phyloP scores from a whole-genome alignment of 2,888 invertebrate species.

The Hipparchia semele region DNA sequence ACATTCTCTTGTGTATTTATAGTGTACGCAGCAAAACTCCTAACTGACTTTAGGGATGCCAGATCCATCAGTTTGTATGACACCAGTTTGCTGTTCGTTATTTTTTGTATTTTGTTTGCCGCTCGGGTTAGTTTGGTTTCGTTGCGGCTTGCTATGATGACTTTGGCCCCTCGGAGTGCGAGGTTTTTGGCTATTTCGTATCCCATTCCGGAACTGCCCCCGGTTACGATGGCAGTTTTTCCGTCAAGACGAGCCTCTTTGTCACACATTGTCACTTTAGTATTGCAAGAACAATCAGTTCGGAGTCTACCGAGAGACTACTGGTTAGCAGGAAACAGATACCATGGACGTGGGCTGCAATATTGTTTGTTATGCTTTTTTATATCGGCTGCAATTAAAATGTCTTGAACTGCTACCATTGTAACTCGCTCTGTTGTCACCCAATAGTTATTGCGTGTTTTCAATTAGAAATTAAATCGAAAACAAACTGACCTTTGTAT shows the following conservation, averaged over 20 bases:
- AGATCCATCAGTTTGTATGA: constrained; percentile 67
- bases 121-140: constrained; percentile 68
- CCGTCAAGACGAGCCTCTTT: constrained; percentile 57
- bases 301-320: constrained; percentile 39
- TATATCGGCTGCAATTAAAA: constrained; percentile 26
- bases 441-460: constrained; percentile 11
- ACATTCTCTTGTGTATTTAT: constrained; percentile 63
- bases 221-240: constrained; percentile 70
- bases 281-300: constrained; percentile 21
- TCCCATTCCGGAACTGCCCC: constrained; percentile 71
- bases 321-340: constrained; percentile 14
- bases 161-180: constrained; percentile 72
- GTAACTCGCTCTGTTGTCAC: constrained; percentile 1
- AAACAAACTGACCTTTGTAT: neutral
- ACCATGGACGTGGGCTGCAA: neutral
- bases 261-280: constrained; percentile 51
- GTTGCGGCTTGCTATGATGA: constrained; percentile 79
- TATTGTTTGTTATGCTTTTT: constrained; percentile 1
- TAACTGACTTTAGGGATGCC: constrained; percentile 72
- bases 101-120: constrained; percentile 55
- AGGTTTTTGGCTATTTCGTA: constrained; percentile 73
- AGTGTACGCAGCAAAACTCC: constrained; percentile 79
- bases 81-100: constrained; percentile 62
- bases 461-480: neutral
- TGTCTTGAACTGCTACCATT: constrained; percentile 5